Base-by-base conservation (phyloP, 2,113 vertebrate species). In the Columba janthina region DNA sequence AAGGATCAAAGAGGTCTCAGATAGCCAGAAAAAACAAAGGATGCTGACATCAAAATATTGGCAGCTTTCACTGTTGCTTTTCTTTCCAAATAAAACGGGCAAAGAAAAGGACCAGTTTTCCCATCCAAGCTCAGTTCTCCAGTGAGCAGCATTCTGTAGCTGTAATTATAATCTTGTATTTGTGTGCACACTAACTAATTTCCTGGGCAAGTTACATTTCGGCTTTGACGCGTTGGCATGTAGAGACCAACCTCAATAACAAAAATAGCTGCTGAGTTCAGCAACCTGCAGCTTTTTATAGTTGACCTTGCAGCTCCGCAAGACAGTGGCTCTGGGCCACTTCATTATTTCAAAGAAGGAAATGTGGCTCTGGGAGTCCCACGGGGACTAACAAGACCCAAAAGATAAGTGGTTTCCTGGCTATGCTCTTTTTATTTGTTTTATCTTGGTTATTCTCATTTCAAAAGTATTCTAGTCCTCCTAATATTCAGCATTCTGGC, bases 1-100 rank as follows among this genome's bases (percentile, higher is more conserved):
- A 15, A 90, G 65, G 86, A 97, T 96, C 87, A 95, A 91, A 95
- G 92, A 92, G 87, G 90, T 85, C 87, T 86, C 72, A 85, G 71
- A 96, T 90, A 96, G 72, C 90, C 93, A 96, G 89, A 76, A 93
- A 96, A 96, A 92, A 93, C 85, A 96, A 95, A 96, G 94, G 75
- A 89, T 84, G 86, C 93, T 90, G 92, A 96, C 95, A 96, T 93
- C 86, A 96, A 97, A 97, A 95, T 88, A 89, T 62, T 97, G 96
- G 97, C 96, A 95, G 88, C 77, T 88, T 87, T 80, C 88, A 61
- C 40, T 60, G 80, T 80, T 90, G 83, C 82, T 88, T 94, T 97
- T 92, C 85, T 92, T 93, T 96, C 96, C 96, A 96, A 96, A 91
- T 88, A 94, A 96, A 96, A 93, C 66, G 93, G 84, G 94, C 90